phyloP scores from a whole-genome alignment of 1,140 invertebrate species.

The Leucophenga varia region DNA sequence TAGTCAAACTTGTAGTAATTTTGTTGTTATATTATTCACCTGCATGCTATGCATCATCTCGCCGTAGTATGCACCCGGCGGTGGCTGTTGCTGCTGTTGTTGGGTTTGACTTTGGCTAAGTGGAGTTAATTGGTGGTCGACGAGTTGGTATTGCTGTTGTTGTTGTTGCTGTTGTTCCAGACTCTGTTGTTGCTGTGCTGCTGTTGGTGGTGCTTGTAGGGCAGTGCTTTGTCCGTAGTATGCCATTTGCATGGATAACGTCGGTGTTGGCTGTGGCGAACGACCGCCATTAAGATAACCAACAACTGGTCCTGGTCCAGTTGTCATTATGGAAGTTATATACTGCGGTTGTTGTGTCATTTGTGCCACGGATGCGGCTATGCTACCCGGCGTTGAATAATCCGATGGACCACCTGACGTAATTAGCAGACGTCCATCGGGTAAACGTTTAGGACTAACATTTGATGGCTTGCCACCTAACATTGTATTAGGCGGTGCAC shows the following conservation, averaged over 20 bases:
- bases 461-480: slow-evolving; percentile 27
- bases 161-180: slow-evolving; percentile 16
- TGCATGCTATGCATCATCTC: slow-evolving; percentile 49
- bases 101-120: slow-evolving; percentile 44
- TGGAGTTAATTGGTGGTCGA: slow-evolving; percentile 42
- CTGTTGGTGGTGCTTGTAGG: slow-evolving; percentile 10
- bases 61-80: slow-evolving; percentile 45
- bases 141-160: slow-evolving; percentile 6
- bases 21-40: slow-evolving; percentile 22
- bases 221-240: slow-evolving; percentile 43
- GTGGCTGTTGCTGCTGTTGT: slow-evolving; percentile 30
- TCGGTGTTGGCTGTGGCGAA: slow-evolving; percentile 19
- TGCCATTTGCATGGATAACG: slow-evolving; percentile 36
- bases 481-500: slow-evolving; percentile 6
- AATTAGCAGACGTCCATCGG: slow-evolving; percentile 22
- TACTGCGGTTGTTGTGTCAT: slow-evolving; percentile 23
- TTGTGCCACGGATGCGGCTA: slow-evolving; percentile 1
- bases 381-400: slow-evolving; percentile 21
- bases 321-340: slow-evolving; percentile 31
- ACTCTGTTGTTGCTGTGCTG: slow-evolving; percentile 7
- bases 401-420: background rate
- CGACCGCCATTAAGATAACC: slow-evolving; percentile 40
- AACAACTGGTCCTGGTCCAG: slow-evolving; percentile 22
- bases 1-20: background rate
- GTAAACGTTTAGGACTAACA: slow-evolving; percentile 42